Conservation (phyloP, 1,140 invertebrate species). For the Thaumetopoea pityocampa region DNA sequence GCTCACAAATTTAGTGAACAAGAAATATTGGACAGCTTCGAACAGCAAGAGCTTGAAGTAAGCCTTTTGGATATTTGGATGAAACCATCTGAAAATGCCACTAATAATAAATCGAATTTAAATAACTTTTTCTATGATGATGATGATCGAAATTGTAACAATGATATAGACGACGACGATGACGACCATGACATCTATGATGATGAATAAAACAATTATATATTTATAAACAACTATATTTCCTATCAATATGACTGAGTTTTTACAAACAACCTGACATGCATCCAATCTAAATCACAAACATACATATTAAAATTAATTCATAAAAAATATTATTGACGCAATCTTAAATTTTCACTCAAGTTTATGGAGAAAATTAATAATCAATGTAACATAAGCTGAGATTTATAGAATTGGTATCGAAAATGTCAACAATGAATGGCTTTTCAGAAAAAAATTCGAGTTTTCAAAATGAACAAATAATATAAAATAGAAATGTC, state of each 20-base stretch:
- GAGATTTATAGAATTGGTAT: no score
- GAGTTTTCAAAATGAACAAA: no score
- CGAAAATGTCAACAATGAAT: no score
- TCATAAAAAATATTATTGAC: conserved; percentile 18
- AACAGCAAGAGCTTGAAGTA: conserved; percentile 45
- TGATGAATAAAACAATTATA: conserved; percentile 14
- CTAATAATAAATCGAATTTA: conserved; percentile 25
- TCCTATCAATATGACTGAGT: conserved; percentile 34
- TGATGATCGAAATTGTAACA: background rate
- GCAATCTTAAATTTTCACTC: conserved; percentile 12
- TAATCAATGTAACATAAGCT: no score
- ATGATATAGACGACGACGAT: no score
- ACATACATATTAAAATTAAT: conserved; percentile 28
- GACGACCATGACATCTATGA: background rate
- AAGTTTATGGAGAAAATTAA: background rate
- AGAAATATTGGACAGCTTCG: conserved; percentile 42
- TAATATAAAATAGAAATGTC: no score
- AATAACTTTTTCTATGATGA: conserved; percentile 35
- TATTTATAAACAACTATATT: conserved; percentile 34
- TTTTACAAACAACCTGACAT: conserved; percentile 21
- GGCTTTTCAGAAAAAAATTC: no score
- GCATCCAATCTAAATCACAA: conserved; percentile 16
- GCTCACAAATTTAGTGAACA: conserved; percentile 34
- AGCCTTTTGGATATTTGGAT: conserved; percentile 50
- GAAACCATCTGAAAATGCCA: conserved; percentile 17